Conservation (phyloP, 2,888 invertebrate genomes). For the Lasioglossum calceatum region DNA sequence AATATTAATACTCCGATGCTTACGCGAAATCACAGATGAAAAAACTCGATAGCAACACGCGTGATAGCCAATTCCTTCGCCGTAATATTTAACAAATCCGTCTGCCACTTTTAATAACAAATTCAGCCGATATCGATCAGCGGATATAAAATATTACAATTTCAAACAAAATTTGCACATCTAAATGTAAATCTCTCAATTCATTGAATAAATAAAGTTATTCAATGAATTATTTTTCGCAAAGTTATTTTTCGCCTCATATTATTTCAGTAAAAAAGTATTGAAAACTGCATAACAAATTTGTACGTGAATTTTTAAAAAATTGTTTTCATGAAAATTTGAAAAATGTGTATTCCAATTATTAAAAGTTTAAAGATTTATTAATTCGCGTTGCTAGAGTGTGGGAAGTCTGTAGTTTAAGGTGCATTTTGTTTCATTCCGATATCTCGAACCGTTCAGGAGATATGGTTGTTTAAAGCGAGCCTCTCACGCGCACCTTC, state of each 20-base stretch:
- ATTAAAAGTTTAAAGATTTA: not conserved
- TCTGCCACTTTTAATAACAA: not conserved
- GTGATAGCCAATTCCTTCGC: not conserved
- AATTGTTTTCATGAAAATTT: not conserved
- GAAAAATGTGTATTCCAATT: not conserved
- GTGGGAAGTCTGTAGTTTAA: not conserved
- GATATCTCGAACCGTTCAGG: not conserved
- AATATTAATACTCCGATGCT: not conserved
- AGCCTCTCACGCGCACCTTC: not conserved
- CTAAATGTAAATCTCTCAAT: too few species aligned
- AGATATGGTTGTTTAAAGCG: slow-evolving; percentile 28
- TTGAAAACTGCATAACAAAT: not conserved
- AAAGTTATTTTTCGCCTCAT: not conserved
- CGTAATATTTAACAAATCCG: not conserved
- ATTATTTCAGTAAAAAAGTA: not conserved
- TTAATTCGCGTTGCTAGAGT: not conserved
- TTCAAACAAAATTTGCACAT: too few species aligned
- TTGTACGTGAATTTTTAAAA: not conserved
- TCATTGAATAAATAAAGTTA: not conserved
- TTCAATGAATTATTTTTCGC: too few species aligned
- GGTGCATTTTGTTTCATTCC: not conserved
- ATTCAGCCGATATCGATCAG: not conserved
- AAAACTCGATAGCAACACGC: not conserved
- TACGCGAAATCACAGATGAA: not conserved
- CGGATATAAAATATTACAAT: too few species aligned